Evolutionary conservation across 2,797 vertebrate species (phyloP).

Genomic region (Cephalopachus bancanus): DNA sequence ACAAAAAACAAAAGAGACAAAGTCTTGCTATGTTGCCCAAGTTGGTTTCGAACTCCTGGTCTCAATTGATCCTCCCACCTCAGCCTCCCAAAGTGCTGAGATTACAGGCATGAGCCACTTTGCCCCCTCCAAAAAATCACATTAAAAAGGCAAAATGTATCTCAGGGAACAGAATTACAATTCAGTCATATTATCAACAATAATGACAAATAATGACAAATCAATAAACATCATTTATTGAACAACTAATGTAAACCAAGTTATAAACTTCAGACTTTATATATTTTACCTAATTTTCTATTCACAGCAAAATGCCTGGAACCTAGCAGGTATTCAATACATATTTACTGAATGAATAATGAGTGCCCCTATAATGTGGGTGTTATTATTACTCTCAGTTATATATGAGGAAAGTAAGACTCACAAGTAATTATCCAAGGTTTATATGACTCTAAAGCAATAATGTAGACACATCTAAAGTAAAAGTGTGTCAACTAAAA

Average conservation of each 20-base stretch:
- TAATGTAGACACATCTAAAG: not conserved
- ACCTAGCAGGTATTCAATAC: not conserved
- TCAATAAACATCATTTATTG: not conserved
- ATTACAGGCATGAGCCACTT: too few species aligned
- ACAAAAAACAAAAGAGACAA: too few species aligned
- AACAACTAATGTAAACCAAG: not conserved
- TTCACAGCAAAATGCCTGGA: not conserved
- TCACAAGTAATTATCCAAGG: slow-evolving; percentile 18
- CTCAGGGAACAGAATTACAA: not conserved
- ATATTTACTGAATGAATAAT: slow-evolving; percentile 20
- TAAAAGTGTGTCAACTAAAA: not conserved
- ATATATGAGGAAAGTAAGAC: slow-evolving; percentile 4
- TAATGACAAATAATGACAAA: not conserved
- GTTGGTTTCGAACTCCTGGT: too few species aligned
- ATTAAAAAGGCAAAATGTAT: not conserved
- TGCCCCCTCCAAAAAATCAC: not conserved
- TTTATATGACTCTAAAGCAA: not conserved
- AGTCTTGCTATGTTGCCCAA: too few species aligned
- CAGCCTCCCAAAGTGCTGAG: too few species aligned
- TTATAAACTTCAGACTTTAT: not conserved
- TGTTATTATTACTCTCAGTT: not conserved
- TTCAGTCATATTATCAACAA: not conserved
- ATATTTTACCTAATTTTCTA: slow-evolving; percentile 2
- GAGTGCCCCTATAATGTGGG: not conserved
- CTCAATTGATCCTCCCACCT: too few species aligned